Evolutionary conservation across 2,797 vertebrate genomes (phyloP).

Genomic region (Enteromius anoplus): DNA sequence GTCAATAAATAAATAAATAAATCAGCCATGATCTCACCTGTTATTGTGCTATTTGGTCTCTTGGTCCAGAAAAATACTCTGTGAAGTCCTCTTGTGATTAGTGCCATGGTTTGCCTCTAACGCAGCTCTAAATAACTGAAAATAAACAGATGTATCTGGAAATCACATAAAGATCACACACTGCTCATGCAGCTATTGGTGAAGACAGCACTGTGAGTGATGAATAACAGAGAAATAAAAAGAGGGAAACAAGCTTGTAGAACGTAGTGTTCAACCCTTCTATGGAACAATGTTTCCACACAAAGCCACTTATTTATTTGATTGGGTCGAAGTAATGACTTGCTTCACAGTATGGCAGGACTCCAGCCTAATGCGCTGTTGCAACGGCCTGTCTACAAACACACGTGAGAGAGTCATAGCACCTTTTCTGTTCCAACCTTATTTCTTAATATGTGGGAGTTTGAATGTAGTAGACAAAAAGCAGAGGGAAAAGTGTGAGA

Average conservation of each 20-base stretch:
- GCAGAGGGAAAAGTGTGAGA: background rate
- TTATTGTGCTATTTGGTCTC: conserved; percentile 8
- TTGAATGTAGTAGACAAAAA: background rate
- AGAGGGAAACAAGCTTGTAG: background rate
- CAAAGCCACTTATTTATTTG: background rate
- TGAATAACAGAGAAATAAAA: background rate
- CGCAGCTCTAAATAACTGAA: background rate
- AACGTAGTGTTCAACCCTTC: background rate
- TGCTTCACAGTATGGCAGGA: conserved; percentile 27
- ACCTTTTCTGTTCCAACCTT: background rate
- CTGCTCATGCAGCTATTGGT: background rate
- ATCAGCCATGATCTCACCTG: background rate
- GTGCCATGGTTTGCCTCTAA: conserved; percentile 1
- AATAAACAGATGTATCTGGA: background rate
- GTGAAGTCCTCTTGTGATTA: conserved; percentile 7
- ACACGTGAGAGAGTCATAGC: background rate
- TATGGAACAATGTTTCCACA: background rate
- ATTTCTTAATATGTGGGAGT: background rate
- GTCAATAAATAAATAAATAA: background rate
- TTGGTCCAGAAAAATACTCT: conserved; percentile 30
- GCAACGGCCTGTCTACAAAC: conserved; percentile 6
- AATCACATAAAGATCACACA: background rate
- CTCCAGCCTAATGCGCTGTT: conserved; percentile 44
- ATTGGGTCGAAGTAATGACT: conserved; percentile 18
- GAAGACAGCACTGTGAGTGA: too few relatives aligned